Base-by-base conservation (phyloP, 2,797 vertebrate genomes). In the Knipowitschia caucasica region DNA sequence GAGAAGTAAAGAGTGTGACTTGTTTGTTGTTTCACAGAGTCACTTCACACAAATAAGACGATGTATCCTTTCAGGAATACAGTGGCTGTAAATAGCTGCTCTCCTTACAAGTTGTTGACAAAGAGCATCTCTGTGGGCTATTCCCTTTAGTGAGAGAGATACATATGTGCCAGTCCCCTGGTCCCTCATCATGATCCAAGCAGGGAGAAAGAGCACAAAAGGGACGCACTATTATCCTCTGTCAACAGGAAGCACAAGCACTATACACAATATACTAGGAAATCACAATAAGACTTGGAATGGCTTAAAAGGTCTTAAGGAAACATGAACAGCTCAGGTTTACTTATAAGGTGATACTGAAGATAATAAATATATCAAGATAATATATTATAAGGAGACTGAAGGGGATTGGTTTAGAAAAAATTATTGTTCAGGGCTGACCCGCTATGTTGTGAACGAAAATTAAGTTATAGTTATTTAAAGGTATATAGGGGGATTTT, bases 101-200 rank as follows among this genome's bases (percentile, higher is more conserved):
- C 76, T 82, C 40, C 73, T 73, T 77, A 80, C 82, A 78, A 80
- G 83, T 83, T 88, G 85, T 89, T 89, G 87, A 89, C 86, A 88
- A 76, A 85, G 80, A 85, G 63, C 62, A 71, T 75, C 81, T 80
- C 83, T 66, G 59, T 61, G 62, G 77, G 46, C 65, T 58, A 79
- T 68, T 85, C 78, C 78, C 83, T 58, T 29, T 65, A 59, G 82
- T 66, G 27, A 43, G 56, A 30, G 26, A 45, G 56, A 35, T 59
- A 8, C 36, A 57, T 53, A 56, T 57, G 34, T 38, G 47, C 52
- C 44, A 21, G 36, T 69, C 65, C 67, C 55, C 33, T 30, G 66
- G 45, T 62, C 62, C 52, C 52, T 46, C 21, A 45, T 51, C 46
- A 56, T 3, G 7, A 81, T 75, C 77, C 71, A 46, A 20, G 44